Evolutionary conservation across 2,888 invertebrate species (phyloP).

Genomic region (Colletes collaris): DNA sequence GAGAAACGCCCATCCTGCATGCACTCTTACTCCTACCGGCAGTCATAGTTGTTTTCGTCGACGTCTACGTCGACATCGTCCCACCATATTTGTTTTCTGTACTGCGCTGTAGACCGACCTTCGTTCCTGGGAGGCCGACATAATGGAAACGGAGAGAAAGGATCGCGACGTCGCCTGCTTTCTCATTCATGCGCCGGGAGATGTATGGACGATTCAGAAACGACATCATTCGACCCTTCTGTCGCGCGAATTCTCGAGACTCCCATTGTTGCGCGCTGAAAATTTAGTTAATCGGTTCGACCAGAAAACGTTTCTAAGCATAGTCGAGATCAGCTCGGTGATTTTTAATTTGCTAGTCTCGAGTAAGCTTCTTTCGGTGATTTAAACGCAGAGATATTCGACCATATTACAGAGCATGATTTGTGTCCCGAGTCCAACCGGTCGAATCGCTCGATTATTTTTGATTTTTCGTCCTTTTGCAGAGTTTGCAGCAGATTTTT

Average conservation of each 20-base stretch:
- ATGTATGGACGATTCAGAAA: slow-evolving; percentile 16
- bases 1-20: slow-evolving; percentile 37
- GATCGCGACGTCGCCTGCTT: slow-evolving; percentile 27
- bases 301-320: too few species aligned
- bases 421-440: too few species aligned
- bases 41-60: slow-evolving; percentile 36
- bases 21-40: slow-evolving; percentile 10
- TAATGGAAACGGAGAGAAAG: slow-evolving; percentile 43
- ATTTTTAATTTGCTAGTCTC: too few species aligned
- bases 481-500: too few species aligned
- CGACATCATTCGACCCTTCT: not conserved
- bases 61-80: slow-evolving; percentile 17
- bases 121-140: slow-evolving; percentile 32
- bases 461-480: too few species aligned
- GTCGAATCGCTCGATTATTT: too few species aligned
- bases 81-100: slow-evolving; percentile 50
- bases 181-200: slow-evolving; percentile 19
- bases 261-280: not conserved
- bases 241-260: not conserved
- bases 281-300: not conserved
- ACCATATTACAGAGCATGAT: too few species aligned
- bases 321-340: too few species aligned
- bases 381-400: too few species aligned
- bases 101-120: slow-evolving; percentile 32
- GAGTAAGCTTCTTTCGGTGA: too few species aligned